A percentile compares a stretch with the other conserved stretches of the same genome.
These are phyloP conservation scores for Acrocera orbiculus DNA, from an alignment of 2,888 invertebrate species.

Conservation along the genomic window DNA sequence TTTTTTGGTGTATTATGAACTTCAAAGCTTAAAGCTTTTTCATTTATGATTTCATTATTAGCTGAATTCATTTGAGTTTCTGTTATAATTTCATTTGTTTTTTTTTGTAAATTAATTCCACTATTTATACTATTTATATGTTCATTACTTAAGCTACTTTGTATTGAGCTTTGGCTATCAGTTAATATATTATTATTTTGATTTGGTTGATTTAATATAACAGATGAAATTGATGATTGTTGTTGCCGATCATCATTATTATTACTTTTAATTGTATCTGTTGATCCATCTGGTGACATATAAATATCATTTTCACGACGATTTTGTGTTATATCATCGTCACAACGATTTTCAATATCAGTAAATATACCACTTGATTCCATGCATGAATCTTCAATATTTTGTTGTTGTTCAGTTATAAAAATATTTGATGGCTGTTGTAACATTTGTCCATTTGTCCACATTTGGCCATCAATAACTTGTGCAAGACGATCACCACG, in stretches of 20 bases:
- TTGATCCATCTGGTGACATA: slow-evolving; percentile 46
- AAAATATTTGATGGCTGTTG: slow-evolving; percentile 33
- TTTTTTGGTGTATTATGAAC: too few species aligned
- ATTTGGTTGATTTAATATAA: slow-evolving; percentile 17
- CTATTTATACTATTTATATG: too few species aligned
- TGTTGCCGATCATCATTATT: slow-evolving; percentile 23
- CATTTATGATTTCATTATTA: too few species aligned
- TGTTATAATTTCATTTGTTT: too few species aligned
- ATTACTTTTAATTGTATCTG: slow-evolving; percentile 35
- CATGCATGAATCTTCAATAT: slow-evolving; percentile 64
- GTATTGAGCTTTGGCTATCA: slow-evolving; percentile 22
- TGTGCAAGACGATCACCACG: slow-evolving; percentile 59
- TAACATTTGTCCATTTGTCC: slow-evolving; percentile 49
- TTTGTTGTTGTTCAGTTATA: slow-evolving; percentile 34
- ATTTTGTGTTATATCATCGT: slow-evolving; percentile 35
- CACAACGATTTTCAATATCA: slow-evolving; percentile 61
- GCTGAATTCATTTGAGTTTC: too few species aligned
- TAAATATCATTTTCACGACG: slow-evolving; percentile 30
- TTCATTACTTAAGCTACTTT: slow-evolving; percentile 19
- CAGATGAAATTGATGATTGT: slow-evolving; percentile 11
- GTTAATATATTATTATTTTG: slow-evolving; percentile 14
- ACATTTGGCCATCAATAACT: slow-evolving; percentile 77
- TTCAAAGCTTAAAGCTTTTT: too few species aligned
- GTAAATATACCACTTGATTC: slow-evolving; percentile 81
- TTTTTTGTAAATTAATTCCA: too few species aligned